Percentiles rank a stretch among this genome's conserved stretches.
phyloP scores from a whole-genome alignment of 2,113 vertebrate genomes.

The Campylomormyrus numenius region DNA sequence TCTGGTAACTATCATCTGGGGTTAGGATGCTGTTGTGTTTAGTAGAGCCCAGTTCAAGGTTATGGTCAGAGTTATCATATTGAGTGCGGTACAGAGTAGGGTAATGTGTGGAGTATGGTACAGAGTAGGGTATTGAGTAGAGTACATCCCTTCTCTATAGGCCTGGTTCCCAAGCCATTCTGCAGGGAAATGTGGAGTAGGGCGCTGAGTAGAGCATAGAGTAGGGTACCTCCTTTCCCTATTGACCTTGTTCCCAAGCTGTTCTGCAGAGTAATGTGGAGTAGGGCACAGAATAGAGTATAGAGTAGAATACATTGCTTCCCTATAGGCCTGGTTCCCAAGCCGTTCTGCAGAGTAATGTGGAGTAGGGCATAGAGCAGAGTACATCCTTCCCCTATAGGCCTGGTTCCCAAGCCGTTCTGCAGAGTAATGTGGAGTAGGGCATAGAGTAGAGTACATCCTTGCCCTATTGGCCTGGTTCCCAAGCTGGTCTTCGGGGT shows the following conservation, averaged over 20 bases:
- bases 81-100: background rate
- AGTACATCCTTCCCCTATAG: too few relatives aligned
- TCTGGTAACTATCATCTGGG: background rate
- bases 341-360: background rate
- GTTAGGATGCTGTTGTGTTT: background rate
- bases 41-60: background rate
- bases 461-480: too few relatives aligned
- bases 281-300: background rate
- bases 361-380: too few relatives aligned
- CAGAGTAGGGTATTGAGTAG: background rate
- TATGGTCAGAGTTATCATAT: background rate
- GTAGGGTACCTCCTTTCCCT: background rate
- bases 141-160: background rate
- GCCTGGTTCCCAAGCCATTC: background rate
- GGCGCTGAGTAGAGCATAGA: background rate
- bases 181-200: background rate
- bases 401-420: too few relatives aligned
- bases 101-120: background rate
- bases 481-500: background rate
- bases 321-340: background rate
- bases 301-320: background rate
- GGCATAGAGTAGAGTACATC: too few relatives aligned
- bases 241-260: background rate
- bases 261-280: background rate
- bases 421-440: too few relatives aligned